Evolutionary conservation across 2,888 invertebrate species (phyloP).

Genomic region (Limnephilus rhombicus): DNA sequence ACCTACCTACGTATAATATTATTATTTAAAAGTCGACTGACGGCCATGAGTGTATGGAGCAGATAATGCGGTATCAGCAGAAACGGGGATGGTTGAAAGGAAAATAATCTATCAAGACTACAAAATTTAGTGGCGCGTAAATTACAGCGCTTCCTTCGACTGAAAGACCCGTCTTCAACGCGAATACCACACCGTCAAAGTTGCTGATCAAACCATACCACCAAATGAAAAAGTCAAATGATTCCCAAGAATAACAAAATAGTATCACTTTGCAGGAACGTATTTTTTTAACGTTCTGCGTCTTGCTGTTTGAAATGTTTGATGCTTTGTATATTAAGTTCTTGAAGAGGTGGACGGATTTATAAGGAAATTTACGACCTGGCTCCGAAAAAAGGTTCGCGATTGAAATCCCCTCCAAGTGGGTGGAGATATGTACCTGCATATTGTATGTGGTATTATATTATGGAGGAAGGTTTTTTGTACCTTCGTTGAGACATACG

Average conservation of each 20-base stretch:
- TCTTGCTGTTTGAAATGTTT: neutral
- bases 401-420: slow-evolving; percentile 52
- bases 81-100: slow-evolving; percentile 50
- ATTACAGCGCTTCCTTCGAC: slow-evolving; percentile 55
- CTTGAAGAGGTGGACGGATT: slow-evolving; percentile 63
- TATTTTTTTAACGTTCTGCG: neutral
- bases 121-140: slow-evolving; percentile 66
- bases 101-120: slow-evolving; percentile 65
- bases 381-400: slow-evolving; percentile 61
- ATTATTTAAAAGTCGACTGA: neutral
- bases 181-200: neutral
- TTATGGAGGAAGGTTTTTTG: slow-evolving; percentile 19
- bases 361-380: slow-evolving; percentile 65
- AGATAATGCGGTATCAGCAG: slow-evolving; percentile 49
- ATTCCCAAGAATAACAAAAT: neutral
- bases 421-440: slow-evolving; percentile 31
- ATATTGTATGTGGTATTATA: slow-evolving; percentile 7
- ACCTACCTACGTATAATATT: neutral
- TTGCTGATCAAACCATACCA: neutral
- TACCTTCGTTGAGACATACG: neutral
- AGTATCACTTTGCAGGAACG: no score
- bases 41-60: slow-evolving; percentile 28
- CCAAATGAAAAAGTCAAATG: neutral
- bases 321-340: slow-evolving; percentile 38
- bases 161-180: slow-evolving; percentile 30